Evolutionary conservation across 2,797 vertebrate species (phyloP).

Genomic region (Urophycis tenuis): DNA sequence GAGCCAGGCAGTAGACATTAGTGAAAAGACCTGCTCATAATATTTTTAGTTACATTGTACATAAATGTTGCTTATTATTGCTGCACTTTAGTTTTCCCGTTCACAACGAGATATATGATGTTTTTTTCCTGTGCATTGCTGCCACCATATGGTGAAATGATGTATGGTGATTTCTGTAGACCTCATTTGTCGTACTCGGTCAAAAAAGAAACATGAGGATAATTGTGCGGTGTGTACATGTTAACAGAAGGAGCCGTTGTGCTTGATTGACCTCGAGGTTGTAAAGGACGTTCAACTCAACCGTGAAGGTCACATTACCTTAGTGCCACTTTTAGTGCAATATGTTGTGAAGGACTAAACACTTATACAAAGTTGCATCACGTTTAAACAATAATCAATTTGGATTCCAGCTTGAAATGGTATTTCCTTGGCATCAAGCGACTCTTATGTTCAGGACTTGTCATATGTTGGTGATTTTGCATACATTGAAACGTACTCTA

Average conservation of each 20-base stretch:
- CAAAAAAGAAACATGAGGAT: not conserved
- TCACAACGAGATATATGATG: not conserved
- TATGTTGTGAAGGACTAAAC: not conserved
- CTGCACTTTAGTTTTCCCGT: not conserved
- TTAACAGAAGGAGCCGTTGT: not conserved
- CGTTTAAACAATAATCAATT: not conserved
- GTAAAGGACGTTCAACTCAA: not conserved
- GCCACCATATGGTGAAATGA: not conserved
- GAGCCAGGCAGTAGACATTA: not conserved
- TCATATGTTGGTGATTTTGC: not conserved
- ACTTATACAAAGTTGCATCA: not conserved
- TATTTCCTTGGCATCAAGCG: not conserved
- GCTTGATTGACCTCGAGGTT: not conserved
- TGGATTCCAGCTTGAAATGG: not conserved
- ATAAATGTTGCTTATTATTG: not conserved
- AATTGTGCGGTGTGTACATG: not conserved
- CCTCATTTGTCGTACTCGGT: not conserved
- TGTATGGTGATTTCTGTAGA: not conserved
- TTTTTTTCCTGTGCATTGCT: not conserved
- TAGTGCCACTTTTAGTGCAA: not conserved
- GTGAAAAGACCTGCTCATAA: not conserved
- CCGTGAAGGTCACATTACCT: not conserved
- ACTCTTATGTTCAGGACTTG: not conserved
- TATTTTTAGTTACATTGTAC: not conserved
- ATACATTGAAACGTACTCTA: not conserved